Conservation (phyloP, 2,797 vertebrate genomes). For the Lutjanus campechanus region DNA sequence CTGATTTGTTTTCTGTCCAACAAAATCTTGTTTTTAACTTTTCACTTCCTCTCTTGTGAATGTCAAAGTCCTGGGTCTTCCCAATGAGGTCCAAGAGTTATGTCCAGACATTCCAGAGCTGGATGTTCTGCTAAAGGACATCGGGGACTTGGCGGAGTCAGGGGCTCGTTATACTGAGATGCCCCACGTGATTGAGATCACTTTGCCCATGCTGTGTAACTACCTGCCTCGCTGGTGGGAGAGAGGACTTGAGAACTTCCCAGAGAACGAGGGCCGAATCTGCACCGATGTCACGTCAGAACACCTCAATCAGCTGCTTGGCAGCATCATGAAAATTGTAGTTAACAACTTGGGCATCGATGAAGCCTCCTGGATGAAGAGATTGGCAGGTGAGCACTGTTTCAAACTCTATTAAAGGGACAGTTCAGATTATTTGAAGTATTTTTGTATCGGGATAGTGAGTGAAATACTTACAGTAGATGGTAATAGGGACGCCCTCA, state of each 20-base stretch:
- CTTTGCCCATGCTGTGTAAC: slow-evolving; percentile 96
- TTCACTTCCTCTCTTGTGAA: slow-evolving; percentile 20
- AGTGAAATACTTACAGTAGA: too few relatives aligned
- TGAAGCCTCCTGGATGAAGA: slow-evolving; percentile 97
- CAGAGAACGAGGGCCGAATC: slow-evolving; percentile 84
- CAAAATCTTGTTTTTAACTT: slow-evolving; percentile 14
- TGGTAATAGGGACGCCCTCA: too few relatives aligned
- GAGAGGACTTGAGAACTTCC: slow-evolving; percentile 87
- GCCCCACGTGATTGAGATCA: slow-evolving; percentile 97
- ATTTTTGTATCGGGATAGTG: too few relatives aligned
- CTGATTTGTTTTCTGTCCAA: background rate
- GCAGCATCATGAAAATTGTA: slow-evolving; percentile 95
- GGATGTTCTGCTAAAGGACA: slow-evolving; percentile 90
- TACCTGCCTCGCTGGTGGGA: slow-evolving; percentile 98
- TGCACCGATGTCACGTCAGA: slow-evolving; percentile 92
- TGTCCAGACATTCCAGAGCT: slow-evolving; percentile 94
- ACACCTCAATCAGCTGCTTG: slow-evolving; percentile 94
- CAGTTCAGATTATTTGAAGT: too few relatives aligned
- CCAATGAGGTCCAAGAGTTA: slow-evolving; percentile 92
- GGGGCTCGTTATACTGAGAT: slow-evolving; percentile 97
- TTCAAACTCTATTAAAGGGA: background rate
- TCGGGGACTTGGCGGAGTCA: slow-evolving; percentile 93
- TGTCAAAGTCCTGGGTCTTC: slow-evolving; percentile 92
- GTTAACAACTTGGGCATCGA: slow-evolving; percentile 98
- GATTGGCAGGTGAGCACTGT: slow-evolving; percentile 89